phyloP scores from a whole-genome alignment of 1,140 invertebrate species.

The Lordiphosa mommai region DNA sequence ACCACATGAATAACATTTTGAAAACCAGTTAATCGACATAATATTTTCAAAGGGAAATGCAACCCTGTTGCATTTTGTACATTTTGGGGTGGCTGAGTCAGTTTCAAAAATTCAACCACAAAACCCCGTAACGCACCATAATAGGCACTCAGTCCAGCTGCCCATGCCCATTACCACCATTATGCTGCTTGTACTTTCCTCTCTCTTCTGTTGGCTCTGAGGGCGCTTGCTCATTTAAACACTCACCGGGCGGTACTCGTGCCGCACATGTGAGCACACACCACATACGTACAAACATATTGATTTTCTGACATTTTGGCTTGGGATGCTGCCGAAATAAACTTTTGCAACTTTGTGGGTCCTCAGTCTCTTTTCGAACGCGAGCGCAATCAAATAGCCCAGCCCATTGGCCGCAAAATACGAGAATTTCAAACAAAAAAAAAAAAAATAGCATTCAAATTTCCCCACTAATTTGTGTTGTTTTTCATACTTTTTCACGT shows the following conservation, averaged over 20 bases:
- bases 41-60: not conserved
- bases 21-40: no score
- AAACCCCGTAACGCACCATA: constrained; percentile 30
- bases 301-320: constrained; percentile 47
- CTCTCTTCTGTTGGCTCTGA: not conserved
- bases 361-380: constrained; percentile 66
- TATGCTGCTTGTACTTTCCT: no score
- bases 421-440: constrained; percentile 60
- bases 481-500: constrained; percentile 36
- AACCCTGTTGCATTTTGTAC: constrained; percentile 31
- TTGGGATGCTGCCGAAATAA: constrained; percentile 65
- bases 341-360: constrained; percentile 43
- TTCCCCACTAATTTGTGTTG: constrained; percentile 48
- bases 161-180: no score
- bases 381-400: constrained; percentile 26
- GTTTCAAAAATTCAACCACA: constrained; percentile 48
- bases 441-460: constrained; percentile 51
- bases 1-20: no score
- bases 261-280: not conserved
- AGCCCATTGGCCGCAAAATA: constrained; percentile 23
- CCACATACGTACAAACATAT: constrained; percentile 29
- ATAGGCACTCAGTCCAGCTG: constrained; percentile 28
- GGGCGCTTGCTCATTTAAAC: not conserved
- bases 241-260: no score
- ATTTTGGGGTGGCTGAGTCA: not conserved